Evolutionary conservation across 2,113 vertebrate genomes (phyloP).

Genomic region (Lates calcarifer): DNA sequence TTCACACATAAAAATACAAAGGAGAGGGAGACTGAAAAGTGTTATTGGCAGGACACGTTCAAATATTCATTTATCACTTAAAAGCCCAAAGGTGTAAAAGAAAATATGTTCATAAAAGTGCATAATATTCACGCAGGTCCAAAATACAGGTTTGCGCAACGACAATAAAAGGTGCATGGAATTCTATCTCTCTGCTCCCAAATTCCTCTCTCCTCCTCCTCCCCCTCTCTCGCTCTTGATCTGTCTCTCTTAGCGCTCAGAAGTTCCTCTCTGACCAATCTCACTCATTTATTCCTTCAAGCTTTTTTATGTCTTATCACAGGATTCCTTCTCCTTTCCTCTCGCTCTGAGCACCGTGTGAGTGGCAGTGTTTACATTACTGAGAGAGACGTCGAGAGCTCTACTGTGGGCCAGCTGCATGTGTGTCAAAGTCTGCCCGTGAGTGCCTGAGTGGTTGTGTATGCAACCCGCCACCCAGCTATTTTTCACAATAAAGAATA

Average conservation of each 20-base stretch:
- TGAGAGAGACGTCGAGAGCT: conserved; percentile 55
- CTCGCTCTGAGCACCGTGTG: conserved; percentile 34
- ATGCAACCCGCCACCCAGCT: conserved; percentile 37
- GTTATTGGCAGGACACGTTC: conserved; percentile 44
- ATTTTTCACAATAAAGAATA: conserved; percentile 38
- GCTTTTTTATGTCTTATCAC: conserved; percentile 36
- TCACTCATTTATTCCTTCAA: conserved; percentile 59
- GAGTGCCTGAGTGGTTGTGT: conserved; percentile 33
- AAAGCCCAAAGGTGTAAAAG: conserved; percentile 54
- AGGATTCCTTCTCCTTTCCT: conserved; percentile 34
- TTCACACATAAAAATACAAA: conserved; percentile 14
- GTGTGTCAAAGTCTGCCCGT: conserved; percentile 31
- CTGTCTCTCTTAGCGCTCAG: conserved; percentile 39
- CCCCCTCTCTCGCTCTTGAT: conserved; percentile 35
- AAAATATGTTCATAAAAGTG: conserved; percentile 67
- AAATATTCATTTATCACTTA: conserved; percentile 72
- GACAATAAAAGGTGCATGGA: conserved; percentile 71
- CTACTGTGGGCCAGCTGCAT: conserved; percentile 50
- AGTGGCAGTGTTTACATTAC: conserved; percentile 68
- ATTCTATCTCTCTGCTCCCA: conserved; percentile 61
- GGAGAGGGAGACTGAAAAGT: not conserved
- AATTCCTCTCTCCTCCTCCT: conserved; percentile 31
- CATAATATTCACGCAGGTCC: conserved; percentile 69
- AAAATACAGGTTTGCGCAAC: conserved; percentile 76
- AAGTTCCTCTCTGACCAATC: conserved; percentile 57